These are phyloP conservation scores for Tauraco erythrolophus DNA, from an alignment of 2,113 vertebrate species.

Conservation along the genomic window DNA sequence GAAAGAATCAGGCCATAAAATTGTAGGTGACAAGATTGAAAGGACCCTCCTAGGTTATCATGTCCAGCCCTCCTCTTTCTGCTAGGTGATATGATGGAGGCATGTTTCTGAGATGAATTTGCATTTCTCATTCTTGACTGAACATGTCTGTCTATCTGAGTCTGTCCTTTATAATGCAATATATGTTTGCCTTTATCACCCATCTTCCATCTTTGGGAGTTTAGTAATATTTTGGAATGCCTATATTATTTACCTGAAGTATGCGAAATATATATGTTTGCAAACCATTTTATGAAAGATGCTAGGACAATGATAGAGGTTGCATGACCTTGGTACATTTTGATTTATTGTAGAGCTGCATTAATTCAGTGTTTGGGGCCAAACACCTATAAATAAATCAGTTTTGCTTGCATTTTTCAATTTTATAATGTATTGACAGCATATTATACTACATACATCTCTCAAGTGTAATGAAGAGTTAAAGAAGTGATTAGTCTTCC, in stretches of 20 bases:
- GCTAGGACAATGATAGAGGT: neutral
- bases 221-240: neutral
- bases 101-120: neutral
- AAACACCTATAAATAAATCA: constrained; percentile 5
- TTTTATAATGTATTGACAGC: constrained; percentile 45
- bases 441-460: neutral
- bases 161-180: neutral
- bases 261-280: neutral
- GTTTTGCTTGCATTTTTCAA: constrained; percentile 32
- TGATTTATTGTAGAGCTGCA: neutral
- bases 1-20: neutral
- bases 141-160: neutral
- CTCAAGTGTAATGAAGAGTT: neutral
- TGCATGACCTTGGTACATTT: neutral
- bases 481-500: neutral
- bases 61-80: neutral
- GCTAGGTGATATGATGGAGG: neutral
- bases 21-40: neutral
- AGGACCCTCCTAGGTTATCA: neutral
- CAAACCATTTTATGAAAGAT: neutral
- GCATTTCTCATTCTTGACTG: neutral
- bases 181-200: neutral
- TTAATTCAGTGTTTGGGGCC: neutral
- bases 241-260: neutral
- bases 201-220: neutral